phyloP scores from a whole-genome alignment of 1,140 invertebrate species.

The Saccostrea cuccullata region DNA sequence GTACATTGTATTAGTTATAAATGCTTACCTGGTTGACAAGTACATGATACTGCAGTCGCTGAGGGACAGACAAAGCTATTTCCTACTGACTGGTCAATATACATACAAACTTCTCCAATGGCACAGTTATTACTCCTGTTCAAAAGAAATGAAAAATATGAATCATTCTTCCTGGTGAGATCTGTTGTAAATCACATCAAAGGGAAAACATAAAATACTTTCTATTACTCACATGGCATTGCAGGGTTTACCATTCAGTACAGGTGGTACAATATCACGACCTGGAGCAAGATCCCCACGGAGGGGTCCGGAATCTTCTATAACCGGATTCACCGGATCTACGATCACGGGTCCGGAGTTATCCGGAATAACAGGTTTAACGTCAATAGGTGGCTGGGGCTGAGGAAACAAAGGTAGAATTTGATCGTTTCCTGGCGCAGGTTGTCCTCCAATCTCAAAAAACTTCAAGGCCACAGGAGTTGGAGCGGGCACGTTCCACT shows the following conservation, averaged over 20 bases:
- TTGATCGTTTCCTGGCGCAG: background rate
- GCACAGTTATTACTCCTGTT: constrained; percentile 6
- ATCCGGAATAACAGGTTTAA: background rate
- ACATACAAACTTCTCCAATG: constrained; percentile 11
- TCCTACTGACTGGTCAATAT: constrained; percentile 5
- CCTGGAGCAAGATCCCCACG: background rate
- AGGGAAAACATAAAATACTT: background rate
- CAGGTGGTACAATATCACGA: background rate
- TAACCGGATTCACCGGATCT: background rate
- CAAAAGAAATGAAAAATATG: background rate
- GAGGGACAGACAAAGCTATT: constrained; percentile 8
- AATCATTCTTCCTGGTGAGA: background rate
- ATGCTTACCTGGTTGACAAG: constrained; percentile 9
- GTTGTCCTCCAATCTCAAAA: background rate
- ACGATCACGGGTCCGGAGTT: constrained; percentile 2
- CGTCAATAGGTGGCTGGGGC: background rate
- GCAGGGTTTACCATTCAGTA: background rate
- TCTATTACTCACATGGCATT: background rate
- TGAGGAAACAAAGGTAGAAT: background rate
- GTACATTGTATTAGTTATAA: background rate
- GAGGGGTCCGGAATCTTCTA: constrained; percentile 21
- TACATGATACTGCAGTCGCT: background rate
- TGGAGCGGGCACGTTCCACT: constrained; percentile 11
- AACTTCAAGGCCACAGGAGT: background rate
- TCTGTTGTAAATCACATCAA: background rate